Evolutionary conservation across 2,797 vertebrate species (phyloP).

Genomic region (Bradypodion ventrale): DNA sequence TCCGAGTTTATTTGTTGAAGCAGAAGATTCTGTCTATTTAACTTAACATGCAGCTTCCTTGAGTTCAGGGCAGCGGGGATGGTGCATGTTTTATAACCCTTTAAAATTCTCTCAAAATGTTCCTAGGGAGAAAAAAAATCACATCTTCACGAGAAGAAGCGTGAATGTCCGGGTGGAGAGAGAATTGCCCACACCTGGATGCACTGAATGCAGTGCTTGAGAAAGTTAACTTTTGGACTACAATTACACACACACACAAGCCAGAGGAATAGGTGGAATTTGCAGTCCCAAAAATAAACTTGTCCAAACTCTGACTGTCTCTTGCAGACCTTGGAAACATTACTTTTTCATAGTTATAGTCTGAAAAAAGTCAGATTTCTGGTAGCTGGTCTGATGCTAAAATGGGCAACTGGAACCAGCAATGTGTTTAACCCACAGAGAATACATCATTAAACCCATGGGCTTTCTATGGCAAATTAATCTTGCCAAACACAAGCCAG

Average conservation of each 20-base stretch:
- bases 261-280: no score
- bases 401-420: no score
- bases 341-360: background rate
- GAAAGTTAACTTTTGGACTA: no score
- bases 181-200: background rate
- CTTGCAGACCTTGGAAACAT: background rate
- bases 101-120: background rate
- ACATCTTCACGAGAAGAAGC: background rate
- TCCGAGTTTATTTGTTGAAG: conserved; percentile 4
- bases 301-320: background rate
- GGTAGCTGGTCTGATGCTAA: background rate
- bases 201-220: no score
- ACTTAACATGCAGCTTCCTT: background rate
- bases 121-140: background rate
- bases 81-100: background rate
- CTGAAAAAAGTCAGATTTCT: background rate
- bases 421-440: no score
- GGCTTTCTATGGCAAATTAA: background rate
- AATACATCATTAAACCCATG: no score
- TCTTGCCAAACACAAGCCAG: background rate
- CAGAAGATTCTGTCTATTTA: conserved; percentile 20
- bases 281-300: no score
- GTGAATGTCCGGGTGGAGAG: background rate
- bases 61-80: background rate
- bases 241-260: no score